phyloP scores from a whole-genome alignment of 2,888 invertebrate species.

The Cantharis lateralis region DNA sequence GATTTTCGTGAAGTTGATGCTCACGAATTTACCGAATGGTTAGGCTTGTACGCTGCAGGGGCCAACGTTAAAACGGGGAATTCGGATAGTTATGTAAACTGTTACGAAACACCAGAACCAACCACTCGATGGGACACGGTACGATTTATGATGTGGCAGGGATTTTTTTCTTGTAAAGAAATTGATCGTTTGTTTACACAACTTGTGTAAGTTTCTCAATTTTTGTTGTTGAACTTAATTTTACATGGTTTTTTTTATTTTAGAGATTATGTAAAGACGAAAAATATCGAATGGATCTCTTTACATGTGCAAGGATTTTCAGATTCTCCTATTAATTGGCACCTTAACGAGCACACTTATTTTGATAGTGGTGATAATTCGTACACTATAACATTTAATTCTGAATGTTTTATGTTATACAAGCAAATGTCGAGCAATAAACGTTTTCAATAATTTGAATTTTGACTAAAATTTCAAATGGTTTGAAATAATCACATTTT shows the following conservation, averaged over 20 bases:
- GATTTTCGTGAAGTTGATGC: conserved; percentile 39
- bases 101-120: conserved; percentile 53
- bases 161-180: conserved; percentile 57
- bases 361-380: conserved; percentile 56
- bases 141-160: conserved; percentile 56
- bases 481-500: background rate
- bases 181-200: conserved; percentile 50
- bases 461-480: background rate
- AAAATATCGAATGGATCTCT: conserved; percentile 56
- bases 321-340: conserved; percentile 60
- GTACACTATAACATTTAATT: conserved; percentile 52
- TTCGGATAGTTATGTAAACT: conserved; percentile 51
- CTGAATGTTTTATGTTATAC: conserved; percentile 44
- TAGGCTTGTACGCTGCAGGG: conserved; percentile 58
- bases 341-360: conserved; percentile 56
- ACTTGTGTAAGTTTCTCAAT: conserved; percentile 46
- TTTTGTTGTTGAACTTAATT: conserved; percentile 30
- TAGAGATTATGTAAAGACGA: conserved; percentile 43
- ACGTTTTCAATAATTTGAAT: conserved; percentile 26
- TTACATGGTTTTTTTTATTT: conserved; percentile 18
- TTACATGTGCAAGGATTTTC: conserved; percentile 63
- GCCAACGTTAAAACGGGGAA: conserved; percentile 50
- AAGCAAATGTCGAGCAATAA: conserved; percentile 50
- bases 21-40: conserved; percentile 60
- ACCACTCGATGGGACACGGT: conserved; percentile 49